Evolutionary conservation across 2,888 invertebrate genomes (phyloP), one percentile per base, ranked within the genome.

Genomic region (Osmoderma eremita): DNA sequence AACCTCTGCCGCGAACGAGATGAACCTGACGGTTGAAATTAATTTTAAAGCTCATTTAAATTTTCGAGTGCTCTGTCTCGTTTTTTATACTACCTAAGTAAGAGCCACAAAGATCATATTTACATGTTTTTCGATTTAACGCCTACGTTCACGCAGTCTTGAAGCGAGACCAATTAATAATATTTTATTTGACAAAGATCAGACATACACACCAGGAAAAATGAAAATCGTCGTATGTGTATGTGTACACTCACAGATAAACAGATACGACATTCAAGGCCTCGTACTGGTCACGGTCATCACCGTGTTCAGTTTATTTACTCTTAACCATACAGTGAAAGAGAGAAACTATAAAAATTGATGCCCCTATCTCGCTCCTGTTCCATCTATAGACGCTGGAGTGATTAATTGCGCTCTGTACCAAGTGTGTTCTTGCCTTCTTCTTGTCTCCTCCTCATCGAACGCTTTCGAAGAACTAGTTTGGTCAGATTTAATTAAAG

Each of bases 201-300:
- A 24, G 38, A 42, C 15, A 24, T 24, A 15, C 22, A 13, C 18
- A 56, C 5, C 13, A 15, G 42, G 8, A 56, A 42, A 12, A 56
- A 8, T 17, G 6, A 54, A 18, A 38, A 38, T 50, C 50, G 10
- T 22, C 18, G 45, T 4, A 50, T 20, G 50, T 48, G 22, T 49
- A 20, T 12, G 15, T 24, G 24, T 42, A 58, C 30, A 30, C 30
- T 22, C 20, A 42, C 24, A 12, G 15, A 42, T 45, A 58, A 41
- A 58, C 45, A 42, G 58, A 58, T 42, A 58, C 42, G 22, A 24
- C 15, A 58, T 58, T 50, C 69, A 68, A 65, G 56, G 64, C 51
- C 68, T 53, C 45, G 61, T 61, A 62, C 65, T 64, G 68, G 68
- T 68, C 68, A 68, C 65, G 68, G 68, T 68, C 68, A 68, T 65